Conservation (phyloP, 30 jellyfish, hydroid and myxozoan species). For the Aurelia aurita complex sp. Pacific region DNA sequence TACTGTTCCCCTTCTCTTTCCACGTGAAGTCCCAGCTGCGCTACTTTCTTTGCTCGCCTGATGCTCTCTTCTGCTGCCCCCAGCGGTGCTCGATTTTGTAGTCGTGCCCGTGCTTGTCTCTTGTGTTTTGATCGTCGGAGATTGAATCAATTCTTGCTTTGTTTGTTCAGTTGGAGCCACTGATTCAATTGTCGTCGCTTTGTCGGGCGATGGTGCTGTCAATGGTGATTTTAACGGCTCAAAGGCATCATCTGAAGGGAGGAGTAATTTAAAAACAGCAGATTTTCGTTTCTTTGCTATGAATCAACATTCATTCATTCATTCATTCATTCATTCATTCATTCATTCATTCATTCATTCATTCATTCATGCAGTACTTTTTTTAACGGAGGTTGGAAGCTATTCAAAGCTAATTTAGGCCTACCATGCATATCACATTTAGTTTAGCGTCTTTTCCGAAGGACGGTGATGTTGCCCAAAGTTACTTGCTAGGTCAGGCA, state of each 20-base stretch:
- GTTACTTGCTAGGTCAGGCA: no score
- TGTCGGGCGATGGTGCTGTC: slow-evolving; percentile 47
- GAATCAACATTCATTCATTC: not conserved
- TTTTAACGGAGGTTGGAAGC: no score
- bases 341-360: no score
- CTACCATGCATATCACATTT: no score
- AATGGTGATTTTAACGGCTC: slow-evolving; percentile 22
- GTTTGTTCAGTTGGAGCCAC: slow-evolving; percentile 27
- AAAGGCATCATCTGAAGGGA: slow-evolving; percentile 1
- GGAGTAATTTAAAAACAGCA: not conserved
- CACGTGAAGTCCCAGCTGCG: slow-evolving; percentile 24
- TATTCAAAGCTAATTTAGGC: no score
- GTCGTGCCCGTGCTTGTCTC: slow-evolving; percentile 1
- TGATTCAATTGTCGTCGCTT: slow-evolving; percentile 10
- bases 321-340: no score
- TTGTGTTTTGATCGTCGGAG: slow-evolving; percentile 30
- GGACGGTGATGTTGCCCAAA: no score
- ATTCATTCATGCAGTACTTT: no score
- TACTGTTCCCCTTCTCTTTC: slow-evolving; percentile 39
- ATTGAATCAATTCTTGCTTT: slow-evolving; percentile 28
- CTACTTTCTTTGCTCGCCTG: slow-evolving; percentile 32
- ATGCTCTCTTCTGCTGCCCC: slow-evolving; percentile 32
- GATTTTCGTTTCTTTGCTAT: not conserved
- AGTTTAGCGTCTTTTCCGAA: no score
- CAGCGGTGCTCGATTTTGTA: slow-evolving; percentile 38